Evolutionary conservation across 1,140 invertebrate genomes (phyloP).

Genomic region (Drosophila albomicans): DNA sequence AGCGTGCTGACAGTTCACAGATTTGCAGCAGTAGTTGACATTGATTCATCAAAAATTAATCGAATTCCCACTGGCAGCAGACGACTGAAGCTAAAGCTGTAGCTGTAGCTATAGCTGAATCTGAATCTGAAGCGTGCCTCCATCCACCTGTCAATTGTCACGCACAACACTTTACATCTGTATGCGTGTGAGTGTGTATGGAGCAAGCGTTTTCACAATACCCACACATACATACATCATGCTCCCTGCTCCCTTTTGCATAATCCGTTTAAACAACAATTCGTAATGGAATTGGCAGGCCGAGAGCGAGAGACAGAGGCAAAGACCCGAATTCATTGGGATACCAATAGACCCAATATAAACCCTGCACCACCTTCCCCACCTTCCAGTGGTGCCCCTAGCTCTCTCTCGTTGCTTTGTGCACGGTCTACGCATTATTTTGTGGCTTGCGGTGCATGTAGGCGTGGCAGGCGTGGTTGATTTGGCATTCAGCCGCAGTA

Average conservation of each 20-base stretch:
- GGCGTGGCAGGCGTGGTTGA: conserved; percentile 13
- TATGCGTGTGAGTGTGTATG: neutral
- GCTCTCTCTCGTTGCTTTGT: neutral
- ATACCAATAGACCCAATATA: conserved; percentile 24
- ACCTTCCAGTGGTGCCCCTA: too few relatives aligned
- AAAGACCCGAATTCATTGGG: conserved; percentile 18
- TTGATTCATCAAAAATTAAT: conserved; percentile 83
- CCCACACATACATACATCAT: neutral
- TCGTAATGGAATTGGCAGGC: conserved; percentile 57
- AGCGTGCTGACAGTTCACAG: conserved; percentile 69
- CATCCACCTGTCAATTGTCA: conserved; percentile 70
- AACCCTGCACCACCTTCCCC: neutral
- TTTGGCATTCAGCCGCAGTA: conserved; percentile 41
- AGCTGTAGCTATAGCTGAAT: too few relatives aligned
- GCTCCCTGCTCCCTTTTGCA: conserved; percentile 37
- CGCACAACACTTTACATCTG: conserved; percentile 16
- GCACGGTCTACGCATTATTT: conserved; percentile 43
- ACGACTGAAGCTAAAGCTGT: conserved; percentile 6
- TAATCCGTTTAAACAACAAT: conserved; percentile 76
- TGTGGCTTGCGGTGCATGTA: conserved; percentile 30
- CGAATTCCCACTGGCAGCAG: conserved; percentile 61
- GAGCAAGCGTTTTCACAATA: conserved; percentile 10
- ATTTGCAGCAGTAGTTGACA: conserved; percentile 81
- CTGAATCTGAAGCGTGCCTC: conserved; percentile 21
- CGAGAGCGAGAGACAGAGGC: conserved; percentile 14